Evolutionary conservation across 2,888 invertebrate species (phyloP).

Genomic region (Oscheius sp.): DNA sequence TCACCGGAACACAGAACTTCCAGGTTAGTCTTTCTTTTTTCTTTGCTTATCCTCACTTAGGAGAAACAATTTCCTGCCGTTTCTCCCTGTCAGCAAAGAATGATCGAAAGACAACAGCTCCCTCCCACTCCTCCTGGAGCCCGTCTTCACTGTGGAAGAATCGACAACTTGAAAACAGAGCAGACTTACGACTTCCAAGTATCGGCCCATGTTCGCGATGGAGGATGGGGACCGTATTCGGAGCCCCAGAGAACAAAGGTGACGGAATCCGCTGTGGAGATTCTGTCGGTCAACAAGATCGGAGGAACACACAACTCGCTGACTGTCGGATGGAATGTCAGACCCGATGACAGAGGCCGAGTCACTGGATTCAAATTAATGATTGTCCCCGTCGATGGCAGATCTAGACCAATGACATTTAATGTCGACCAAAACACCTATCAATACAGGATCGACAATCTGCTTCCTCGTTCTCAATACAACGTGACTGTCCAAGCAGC

Average conservation of each 20-base stretch:
- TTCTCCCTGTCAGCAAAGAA: constrained; percentile 61
- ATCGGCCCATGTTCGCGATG: constrained; percentile 53
- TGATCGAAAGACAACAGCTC: constrained; percentile 63
- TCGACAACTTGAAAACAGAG: constrained; percentile 64
- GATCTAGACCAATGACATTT: constrained; percentile 62
- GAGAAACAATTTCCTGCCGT: constrained; percentile 65
- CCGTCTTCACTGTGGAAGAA: constrained; percentile 65
- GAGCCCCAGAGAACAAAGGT: constrained; percentile 51
- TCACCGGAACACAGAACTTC: constrained; percentile 56
- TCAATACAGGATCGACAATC: constrained; percentile 65
- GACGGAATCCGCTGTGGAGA: constrained; percentile 60
- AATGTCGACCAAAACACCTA: constrained; percentile 67
- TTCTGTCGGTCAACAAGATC: constrained; percentile 60
- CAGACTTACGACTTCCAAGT: constrained; percentile 68
- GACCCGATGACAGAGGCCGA: constrained; percentile 60
- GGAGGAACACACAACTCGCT: constrained; percentile 61
- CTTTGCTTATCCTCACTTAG: constrained; percentile 23
- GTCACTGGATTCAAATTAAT: constrained; percentile 66
- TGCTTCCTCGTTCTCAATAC: constrained; percentile 69
- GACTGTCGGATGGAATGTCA: constrained; percentile 64
- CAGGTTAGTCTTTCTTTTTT: constrained; percentile 19
- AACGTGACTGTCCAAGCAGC: constrained; percentile 67
- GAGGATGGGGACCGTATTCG: constrained; percentile 50
- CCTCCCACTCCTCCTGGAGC: constrained; percentile 65
- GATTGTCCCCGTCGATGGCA: constrained; percentile 61